These are phyloP conservation scores for Jordanella pulchra DNA, from an alignment of 2,797 vertebrate genomes.

Conservation along the genomic window DNA sequence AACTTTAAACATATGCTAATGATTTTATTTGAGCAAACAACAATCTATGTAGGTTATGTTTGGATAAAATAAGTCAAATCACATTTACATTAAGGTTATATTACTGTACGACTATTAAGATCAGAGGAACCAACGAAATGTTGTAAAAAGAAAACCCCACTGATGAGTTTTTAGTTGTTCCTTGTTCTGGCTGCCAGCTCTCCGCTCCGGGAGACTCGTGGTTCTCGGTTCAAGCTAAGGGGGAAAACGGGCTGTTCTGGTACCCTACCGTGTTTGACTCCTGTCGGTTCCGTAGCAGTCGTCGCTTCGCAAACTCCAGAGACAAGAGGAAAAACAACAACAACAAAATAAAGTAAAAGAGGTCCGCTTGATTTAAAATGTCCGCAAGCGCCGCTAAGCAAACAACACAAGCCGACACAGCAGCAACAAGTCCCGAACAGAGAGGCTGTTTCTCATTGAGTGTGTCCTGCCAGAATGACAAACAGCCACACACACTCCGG, in stretches of 20 bases:
- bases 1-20: not conserved
- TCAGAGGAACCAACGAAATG: not conserved
- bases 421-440: conserved; percentile 48
- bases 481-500: conserved; percentile 53
- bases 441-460: conserved; percentile 52
- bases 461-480: conserved; percentile 73
- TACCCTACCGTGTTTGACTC: conserved; percentile 55
- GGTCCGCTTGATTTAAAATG: conserved; percentile 12
- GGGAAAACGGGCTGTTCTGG: not conserved
- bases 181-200: not conserved
- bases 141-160: not conserved
- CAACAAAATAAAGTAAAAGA: not conserved
- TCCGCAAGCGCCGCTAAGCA: conserved; percentile 26
- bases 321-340: not conserved
- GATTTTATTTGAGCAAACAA: not conserved
- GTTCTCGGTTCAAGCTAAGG: not conserved
- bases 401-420: conserved; percentile 15
- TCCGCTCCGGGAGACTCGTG: not conserved
- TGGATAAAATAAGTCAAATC: not conserved
- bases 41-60: not conserved
- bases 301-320: conserved; percentile 16
- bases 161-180: not conserved
- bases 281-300: conserved; percentile 37
- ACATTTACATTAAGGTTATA: not conserved
- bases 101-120: not conserved